Conservation (phyloP, 1,140 invertebrate species). For the Pentalonia nigronervosa region DNA sequence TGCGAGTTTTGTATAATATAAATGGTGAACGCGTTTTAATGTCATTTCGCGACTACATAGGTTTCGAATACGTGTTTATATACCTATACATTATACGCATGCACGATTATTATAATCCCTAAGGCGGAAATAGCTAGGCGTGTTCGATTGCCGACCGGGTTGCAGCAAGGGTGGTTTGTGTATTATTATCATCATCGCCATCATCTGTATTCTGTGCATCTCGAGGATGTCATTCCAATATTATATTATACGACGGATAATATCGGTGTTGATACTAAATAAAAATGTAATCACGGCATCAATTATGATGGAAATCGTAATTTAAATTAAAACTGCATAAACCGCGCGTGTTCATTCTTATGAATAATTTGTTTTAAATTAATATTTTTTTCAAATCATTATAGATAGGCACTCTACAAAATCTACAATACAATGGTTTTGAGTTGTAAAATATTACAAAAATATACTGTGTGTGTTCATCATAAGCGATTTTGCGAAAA, state of each 20-base stretch:
- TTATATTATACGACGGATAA: background rate
- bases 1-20: too few species aligned
- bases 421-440: background rate
- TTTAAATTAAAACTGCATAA: background rate
- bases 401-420: background rate
- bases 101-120: background rate
- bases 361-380: background rate
- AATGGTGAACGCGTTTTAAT: background rate
- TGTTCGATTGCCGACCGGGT: background rate
- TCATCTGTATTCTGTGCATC: background rate
- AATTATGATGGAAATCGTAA: background rate
- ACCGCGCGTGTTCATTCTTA: background rate
- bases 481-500: background rate
- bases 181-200: background rate
- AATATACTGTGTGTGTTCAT: background rate
- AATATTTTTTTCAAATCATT: too few species aligned
- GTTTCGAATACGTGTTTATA: background rate
- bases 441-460: background rate
- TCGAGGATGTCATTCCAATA: background rate
- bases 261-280: background rate
- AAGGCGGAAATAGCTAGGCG: background rate
- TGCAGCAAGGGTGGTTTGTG: background rate
- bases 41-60: background rate
- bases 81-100: too few species aligned
- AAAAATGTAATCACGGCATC: background rate